Conservation (phyloP, 2,888 invertebrate genomes). For the Chymomyza fuscimana region DNA sequence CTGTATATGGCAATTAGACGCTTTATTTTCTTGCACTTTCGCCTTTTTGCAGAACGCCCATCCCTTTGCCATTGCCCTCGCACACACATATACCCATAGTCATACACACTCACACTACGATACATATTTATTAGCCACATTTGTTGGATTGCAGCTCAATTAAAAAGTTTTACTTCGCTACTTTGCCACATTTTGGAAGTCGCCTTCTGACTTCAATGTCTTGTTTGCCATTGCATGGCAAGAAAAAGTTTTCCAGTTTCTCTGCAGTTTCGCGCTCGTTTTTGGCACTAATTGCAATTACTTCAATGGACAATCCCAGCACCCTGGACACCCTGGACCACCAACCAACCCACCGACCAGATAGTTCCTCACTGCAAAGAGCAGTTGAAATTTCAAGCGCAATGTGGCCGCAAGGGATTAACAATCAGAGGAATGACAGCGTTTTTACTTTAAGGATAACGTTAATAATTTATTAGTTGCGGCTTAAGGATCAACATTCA, state of each 20-base stretch:
- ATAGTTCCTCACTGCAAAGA: neutral
- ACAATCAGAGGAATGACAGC: neutral
- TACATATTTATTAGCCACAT: constrained; percentile 75
- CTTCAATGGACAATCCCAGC: constrained; percentile 24
- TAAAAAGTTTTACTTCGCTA: constrained; percentile 71
- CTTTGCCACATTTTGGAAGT: constrained; percentile 66
- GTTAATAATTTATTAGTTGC: constrained; percentile 28
- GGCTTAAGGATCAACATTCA: neutral
- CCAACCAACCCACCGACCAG: neutral
- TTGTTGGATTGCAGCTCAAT: constrained; percentile 74
- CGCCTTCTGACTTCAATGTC: constrained; percentile 44
- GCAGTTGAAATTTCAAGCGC: neutral
- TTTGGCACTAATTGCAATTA: constrained; percentile 66
- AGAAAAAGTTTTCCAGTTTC: constrained; percentile 31
- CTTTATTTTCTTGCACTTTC: constrained; percentile 52
- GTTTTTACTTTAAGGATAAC: constrained; percentile 10
- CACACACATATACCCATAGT: neutral
- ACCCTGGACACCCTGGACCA: neutral
- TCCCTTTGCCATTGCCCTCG: too few relatives aligned
- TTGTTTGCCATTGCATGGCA: constrained; percentile 2
- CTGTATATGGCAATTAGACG: constrained; percentile 71
- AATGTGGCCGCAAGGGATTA: neutral
- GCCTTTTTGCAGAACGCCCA: constrained; percentile 9
- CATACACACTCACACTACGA: constrained; percentile 51
- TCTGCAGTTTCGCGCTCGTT: constrained; percentile 39